Percentiles rank a stretch among this genome's conserved stretches.
phyloP scores from a whole-genome alignment of 2,888 invertebrate species.

The Patella caerulea region DNA sequence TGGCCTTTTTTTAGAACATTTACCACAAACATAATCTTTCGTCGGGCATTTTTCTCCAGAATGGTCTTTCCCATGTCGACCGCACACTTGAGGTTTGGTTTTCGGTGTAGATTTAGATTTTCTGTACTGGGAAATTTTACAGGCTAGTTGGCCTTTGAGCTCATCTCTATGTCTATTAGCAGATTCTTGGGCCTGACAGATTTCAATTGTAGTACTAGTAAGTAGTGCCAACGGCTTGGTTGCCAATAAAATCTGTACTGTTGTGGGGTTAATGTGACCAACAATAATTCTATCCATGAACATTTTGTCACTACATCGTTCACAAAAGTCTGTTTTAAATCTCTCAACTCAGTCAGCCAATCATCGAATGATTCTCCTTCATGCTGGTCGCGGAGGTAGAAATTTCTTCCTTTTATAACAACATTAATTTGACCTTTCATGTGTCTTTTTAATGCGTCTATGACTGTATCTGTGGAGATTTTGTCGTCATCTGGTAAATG shows the following conservation, averaged over 20 bases:
- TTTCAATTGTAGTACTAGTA: not conserved
- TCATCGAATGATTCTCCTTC: slow-evolving; percentile 5
- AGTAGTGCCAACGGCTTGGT: not conserved
- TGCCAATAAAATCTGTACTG: not conserved
- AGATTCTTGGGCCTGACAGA: not conserved
- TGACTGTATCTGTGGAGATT: not conserved
- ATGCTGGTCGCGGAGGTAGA: not conserved
- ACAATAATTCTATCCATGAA: not conserved
- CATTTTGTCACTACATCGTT: not conserved
- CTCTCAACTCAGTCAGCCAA: not conserved
- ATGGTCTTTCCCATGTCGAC: not conserved
- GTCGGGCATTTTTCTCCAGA: not conserved
- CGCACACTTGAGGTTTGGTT: not conserved
- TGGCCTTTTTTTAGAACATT: not conserved
- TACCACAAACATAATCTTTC: not conserved
- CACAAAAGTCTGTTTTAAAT: not conserved
- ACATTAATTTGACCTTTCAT: not conserved
- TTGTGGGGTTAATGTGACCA: not conserved
- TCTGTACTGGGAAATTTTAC: not conserved
- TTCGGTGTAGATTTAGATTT: not conserved
- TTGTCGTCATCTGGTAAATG: not conserved
- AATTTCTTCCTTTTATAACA: not conserved
- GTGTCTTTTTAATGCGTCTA: not conserved
- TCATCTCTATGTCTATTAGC: not conserved
- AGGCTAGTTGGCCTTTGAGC: not conserved